phyloP scores from a whole-genome alignment of 2,888 invertebrate genomes.

The Thumatha senex region DNA sequence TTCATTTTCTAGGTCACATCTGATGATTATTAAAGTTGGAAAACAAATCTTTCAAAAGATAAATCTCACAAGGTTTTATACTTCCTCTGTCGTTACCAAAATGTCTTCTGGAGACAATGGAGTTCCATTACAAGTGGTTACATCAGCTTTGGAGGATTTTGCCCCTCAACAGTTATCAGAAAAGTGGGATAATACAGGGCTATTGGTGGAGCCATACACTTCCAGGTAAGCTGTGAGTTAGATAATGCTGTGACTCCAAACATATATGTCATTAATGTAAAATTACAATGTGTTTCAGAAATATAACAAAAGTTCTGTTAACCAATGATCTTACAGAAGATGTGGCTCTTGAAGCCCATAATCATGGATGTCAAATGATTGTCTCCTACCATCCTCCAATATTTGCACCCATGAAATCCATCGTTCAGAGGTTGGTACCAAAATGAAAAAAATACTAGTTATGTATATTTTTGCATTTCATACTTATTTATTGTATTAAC shows the following conservation, averaged over 20 bases:
- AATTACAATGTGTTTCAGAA: slow-evolving; percentile 49
- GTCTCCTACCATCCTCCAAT: slow-evolving; percentile 98
- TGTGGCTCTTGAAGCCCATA: slow-evolving; percentile 92
- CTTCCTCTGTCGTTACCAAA: slow-evolving; percentile 40
- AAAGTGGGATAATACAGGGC: slow-evolving; percentile 97
- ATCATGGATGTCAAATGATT: slow-evolving; percentile 88
- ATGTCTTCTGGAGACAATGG: slow-evolving; percentile 69
- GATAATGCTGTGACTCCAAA: neutral
- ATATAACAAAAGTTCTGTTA: slow-evolving; percentile 87
- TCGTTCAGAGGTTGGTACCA: slow-evolving; percentile 87
- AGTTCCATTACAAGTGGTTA: slow-evolving; percentile 74
- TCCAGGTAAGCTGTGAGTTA: slow-evolving; percentile 60
- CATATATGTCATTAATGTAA: neutral
- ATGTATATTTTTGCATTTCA: no score
- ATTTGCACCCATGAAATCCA: slow-evolving; percentile 91
- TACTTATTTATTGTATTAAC: no score
- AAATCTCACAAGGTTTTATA: slow-evolving; percentile 40
- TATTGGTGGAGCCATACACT: slow-evolving; percentile 91
- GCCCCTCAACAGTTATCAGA: slow-evolving; percentile 90
- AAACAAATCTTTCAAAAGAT: slow-evolving; percentile 41
- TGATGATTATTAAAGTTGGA: slow-evolving; percentile 64
- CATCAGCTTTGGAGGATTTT: slow-evolving; percentile 85
- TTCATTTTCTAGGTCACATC: slow-evolving; percentile 48
- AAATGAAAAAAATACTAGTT: no score
- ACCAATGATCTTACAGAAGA: slow-evolving; percentile 97